A percentile compares a stretch with the other conserved stretches of the same genome.
These are phyloP conservation scores for Tragulus kanchil DNA, from an alignment of 2,113 vertebrate species.

Conservation along the genomic window DNA sequence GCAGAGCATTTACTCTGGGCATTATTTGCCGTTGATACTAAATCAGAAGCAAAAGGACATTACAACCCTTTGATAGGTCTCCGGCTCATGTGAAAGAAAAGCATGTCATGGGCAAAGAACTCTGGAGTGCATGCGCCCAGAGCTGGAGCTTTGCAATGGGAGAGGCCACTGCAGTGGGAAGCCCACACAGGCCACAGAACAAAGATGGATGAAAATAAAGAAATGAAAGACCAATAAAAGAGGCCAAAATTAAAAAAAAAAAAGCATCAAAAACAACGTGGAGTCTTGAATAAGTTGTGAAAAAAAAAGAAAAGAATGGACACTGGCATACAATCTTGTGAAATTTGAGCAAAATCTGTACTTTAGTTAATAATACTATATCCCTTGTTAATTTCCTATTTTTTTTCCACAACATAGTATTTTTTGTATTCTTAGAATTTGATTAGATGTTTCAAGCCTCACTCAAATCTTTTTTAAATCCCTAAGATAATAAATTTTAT, in stretches of 20 bases:
- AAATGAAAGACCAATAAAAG: too few species aligned
- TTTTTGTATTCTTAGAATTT: neutral
- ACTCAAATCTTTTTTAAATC: neutral
- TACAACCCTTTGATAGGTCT: neutral
- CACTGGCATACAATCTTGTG: neutral
- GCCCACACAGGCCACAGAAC: too few species aligned
- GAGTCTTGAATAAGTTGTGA: neutral
- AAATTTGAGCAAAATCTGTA: neutral
- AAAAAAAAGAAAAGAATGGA: neutral
- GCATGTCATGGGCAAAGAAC: neutral
- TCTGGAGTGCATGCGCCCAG: too few species aligned
- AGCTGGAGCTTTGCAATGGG: too few species aligned
- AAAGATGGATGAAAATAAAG: too few species aligned
- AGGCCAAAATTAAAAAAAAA: too few species aligned
- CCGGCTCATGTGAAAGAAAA: neutral
- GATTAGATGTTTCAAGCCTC: neutral
- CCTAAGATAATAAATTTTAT: neutral
- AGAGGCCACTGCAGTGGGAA: too few species aligned
- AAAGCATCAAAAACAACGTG: neutral
- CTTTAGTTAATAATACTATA: neutral
- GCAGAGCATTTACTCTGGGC: neutral
- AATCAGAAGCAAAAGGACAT: neutral
- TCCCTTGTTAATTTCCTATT: neutral
- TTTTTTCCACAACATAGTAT: neutral
- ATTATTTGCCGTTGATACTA: neutral